A percentile compares a stretch with the other conserved stretches of the same genome.
These are phyloP conservation scores for Drosophila murphyi DNA, from an alignment of 1,140 invertebrate genomes.

Conservation along the genomic window DNA sequence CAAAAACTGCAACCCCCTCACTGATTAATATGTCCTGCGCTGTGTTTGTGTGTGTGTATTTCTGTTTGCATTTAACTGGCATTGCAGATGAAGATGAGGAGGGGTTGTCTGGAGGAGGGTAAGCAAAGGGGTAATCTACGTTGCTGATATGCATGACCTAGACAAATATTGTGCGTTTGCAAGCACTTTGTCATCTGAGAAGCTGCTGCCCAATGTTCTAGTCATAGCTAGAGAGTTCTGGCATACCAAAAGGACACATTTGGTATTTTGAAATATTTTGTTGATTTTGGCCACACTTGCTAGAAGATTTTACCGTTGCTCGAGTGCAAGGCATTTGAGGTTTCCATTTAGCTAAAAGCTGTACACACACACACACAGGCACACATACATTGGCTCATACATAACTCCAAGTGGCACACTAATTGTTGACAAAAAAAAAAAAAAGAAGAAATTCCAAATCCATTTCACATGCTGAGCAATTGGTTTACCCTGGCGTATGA, in stretches of 20 bases:
- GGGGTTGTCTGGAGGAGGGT: constrained; percentile 7
- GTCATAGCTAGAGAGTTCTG: neutral
- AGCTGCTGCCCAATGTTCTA: neutral
- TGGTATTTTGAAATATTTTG: constrained; percentile 82
- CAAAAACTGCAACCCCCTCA: constrained; percentile 56
- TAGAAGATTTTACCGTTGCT: constrained; percentile 51
- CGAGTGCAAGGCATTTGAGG: constrained; percentile 62
- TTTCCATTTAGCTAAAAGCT: constrained; percentile 77
- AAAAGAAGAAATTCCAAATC: constrained; percentile 4
- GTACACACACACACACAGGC: constrained; percentile 13
- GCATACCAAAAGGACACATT: constrained; percentile 65
- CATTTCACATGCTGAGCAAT: constrained; percentile 51
- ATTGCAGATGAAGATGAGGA: neutral
- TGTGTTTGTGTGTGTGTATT: constrained; percentile 44
- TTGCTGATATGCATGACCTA: constrained; percentile 73
- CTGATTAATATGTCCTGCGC: constrained; percentile 77
- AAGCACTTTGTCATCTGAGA: constrained; percentile 72
- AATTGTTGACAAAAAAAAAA: constrained; percentile 63
- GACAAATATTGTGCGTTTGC: constrained; percentile 80
- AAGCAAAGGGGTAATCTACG: neutral
- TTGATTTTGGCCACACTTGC: constrained; percentile 62
- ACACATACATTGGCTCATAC: constrained; percentile 56
- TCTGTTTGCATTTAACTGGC: constrained; percentile 76
- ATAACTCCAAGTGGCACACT: constrained; percentile 68
- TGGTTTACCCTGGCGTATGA: constrained; percentile 80